Conservation (phyloP, 2,113 vertebrate species). For the Albula glossodonta region DNA sequence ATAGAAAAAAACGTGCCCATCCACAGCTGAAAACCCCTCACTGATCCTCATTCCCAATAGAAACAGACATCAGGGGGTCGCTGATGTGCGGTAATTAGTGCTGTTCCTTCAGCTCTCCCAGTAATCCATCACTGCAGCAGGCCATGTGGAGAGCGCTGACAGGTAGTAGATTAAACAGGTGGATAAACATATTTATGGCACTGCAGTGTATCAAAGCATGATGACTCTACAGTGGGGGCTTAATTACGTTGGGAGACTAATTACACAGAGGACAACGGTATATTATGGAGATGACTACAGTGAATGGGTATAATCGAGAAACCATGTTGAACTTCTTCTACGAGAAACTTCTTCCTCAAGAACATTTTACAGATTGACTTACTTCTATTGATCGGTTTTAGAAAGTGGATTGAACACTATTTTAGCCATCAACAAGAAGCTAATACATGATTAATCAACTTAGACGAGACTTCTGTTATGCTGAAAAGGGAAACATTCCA, state of each 20-base stretch:
- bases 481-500: too few relatives aligned
- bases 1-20: not conserved
- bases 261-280: conserved; percentile 1
- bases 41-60: not conserved
- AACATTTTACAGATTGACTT: not conserved
- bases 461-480: not conserved
- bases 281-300: not conserved
- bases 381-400: not conserved
- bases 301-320: not conserved
- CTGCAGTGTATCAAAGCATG: conserved; percentile 14
- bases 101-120: not conserved
- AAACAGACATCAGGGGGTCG: not conserved
- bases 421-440: not conserved
- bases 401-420: not conserved
- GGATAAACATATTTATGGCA: not conserved
- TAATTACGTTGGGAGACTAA: conserved; percentile 12
- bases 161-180: conserved; percentile 16
- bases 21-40: not conserved
- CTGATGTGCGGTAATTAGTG: not conserved
- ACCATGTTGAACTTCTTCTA: not conserved
- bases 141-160: not conserved
- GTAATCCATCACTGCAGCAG: not conserved
- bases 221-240: not conserved
- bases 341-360: too few relatives aligned
- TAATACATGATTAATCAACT: not conserved